Evolutionary conservation across 1,140 invertebrate genomes (phyloP).

Genomic region (Nomia melanderi): DNA sequence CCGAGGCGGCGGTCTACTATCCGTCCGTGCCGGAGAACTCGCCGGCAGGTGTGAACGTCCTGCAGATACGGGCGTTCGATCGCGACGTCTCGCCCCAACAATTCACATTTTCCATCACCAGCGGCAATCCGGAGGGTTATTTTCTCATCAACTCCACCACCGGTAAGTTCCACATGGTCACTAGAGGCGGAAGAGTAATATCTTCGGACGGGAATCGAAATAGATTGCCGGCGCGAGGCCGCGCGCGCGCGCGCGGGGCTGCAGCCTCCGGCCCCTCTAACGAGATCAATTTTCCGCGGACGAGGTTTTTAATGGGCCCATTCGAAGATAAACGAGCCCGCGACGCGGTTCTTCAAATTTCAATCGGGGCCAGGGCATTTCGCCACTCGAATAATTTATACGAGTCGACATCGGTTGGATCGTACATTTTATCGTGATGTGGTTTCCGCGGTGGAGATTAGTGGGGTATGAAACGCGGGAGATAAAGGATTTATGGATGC

Average conservation of each 20-base stretch:
- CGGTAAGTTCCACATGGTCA: constrained; percentile 83
- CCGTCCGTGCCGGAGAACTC: constrained; percentile 92
- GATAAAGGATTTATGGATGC: too few species aligned
- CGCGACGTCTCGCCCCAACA: constrained; percentile 86
- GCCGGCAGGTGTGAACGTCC: constrained; percentile 86
- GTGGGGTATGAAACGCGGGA: too few species aligned
- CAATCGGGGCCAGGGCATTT: neutral
- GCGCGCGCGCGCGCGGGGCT: neutral
- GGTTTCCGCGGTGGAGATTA: too few species aligned
- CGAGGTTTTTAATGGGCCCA: constrained; percentile 48
- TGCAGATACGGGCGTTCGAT: constrained; percentile 90
- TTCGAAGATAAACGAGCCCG: constrained; percentile 1
- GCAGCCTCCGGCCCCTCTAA: constrained; percentile 23
- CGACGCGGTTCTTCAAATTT: constrained; percentile 4
- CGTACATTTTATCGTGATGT: too few species aligned
- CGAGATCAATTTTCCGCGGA: constrained; percentile 47
- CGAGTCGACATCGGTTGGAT: neutral
- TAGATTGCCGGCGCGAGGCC: constrained; percentile 46
- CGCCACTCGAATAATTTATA: neutral
- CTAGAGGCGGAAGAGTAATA: constrained; percentile 15
- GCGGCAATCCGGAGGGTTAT: constrained; percentile 94
- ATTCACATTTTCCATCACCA: constrained; percentile 91
- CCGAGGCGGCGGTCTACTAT: constrained; percentile 92
- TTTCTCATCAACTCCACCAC: constrained; percentile 93
- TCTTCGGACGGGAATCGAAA: constrained; percentile 38